These are phyloP conservation scores for Riparia riparia DNA, from an alignment of 2,113 vertebrate species.

Conservation along the genomic window DNA sequence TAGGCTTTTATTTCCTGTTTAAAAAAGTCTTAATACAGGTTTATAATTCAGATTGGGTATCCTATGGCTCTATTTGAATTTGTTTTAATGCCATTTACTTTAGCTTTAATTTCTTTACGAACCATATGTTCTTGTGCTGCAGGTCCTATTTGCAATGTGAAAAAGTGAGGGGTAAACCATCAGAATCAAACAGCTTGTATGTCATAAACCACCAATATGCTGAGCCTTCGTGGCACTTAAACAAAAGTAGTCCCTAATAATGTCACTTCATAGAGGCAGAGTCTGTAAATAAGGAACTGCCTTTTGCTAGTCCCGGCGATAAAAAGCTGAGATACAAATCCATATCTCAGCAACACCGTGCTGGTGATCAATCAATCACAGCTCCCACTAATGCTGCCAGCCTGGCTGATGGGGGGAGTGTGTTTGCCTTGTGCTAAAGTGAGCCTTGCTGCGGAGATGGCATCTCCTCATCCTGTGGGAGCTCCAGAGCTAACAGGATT, in stretches of 20 bases:
- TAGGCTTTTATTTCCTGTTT: conserved; percentile 29
- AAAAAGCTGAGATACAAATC: conserved; percentile 73
- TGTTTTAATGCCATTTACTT: conserved; percentile 79
- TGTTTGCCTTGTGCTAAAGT: conserved; percentile 77
- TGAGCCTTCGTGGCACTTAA: conserved; percentile 75
- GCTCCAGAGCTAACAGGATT: conserved; percentile 62
- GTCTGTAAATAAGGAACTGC: conserved; percentile 73
- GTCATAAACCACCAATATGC: conserved; percentile 76
- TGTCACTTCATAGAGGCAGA: conserved; percentile 75
- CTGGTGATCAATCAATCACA: conserved; percentile 66
- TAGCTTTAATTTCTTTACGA: conserved; percentile 70
- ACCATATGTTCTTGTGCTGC: conserved; percentile 76
- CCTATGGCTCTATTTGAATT: conserved; percentile 70
- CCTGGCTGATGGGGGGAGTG: conserved; percentile 49
- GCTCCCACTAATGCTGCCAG: conserved; percentile 70
- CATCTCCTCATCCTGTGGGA: conserved; percentile 65
- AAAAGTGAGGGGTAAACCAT: conserved; percentile 65
- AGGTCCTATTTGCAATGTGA: conserved; percentile 68
- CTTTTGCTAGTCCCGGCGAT: conserved; percentile 74
- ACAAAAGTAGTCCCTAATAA: conserved; percentile 79
- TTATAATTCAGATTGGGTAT: conserved; percentile 60
- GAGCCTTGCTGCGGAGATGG: conserved; percentile 68
- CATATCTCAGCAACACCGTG: conserved; percentile 80
- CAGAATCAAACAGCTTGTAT: conserved; percentile 71
- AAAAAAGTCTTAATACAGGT: conserved; percentile 22